Base-by-base conservation (phyloP, 2,888 invertebrate genomes). In the Chaitophorus viminalis region DNA sequence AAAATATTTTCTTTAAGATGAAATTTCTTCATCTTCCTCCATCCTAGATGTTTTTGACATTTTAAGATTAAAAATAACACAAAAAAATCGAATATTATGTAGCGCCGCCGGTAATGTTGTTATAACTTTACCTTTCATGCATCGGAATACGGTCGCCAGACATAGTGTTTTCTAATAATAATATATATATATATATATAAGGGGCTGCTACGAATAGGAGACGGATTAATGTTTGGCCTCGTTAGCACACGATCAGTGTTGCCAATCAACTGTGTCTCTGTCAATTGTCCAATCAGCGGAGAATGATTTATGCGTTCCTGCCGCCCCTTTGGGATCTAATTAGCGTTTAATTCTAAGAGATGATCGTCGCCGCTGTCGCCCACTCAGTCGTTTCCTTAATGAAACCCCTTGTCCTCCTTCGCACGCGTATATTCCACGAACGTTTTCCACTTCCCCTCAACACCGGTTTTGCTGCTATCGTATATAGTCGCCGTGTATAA, bases 291-390 rank as follows among this genome's bases (percentile, higher is more conserved):
- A 87, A 87, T 87, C 87, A 87, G 74, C 60, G 3, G 65, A 60
- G 87, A 87, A 74, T 87, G 87, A 87, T 87, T 87, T 87, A 87
- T 87, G 87, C 87, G 74, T 31, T 72, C 72, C 81, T 74, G 74
- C 79, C 87, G 86, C 86, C 86, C 85, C 86, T 86, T 79, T 74
- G 87, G 87, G 87, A 87, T 87, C 87, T 87, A 87, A 87, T 87
- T 87, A 87, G 87, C 39, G 87, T 87, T 87, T 87, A 87, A 87
- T 79, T 87, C 81, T 72, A 39, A 79, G 86, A 86, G 78, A 86
- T 72, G 79, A 87, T 87, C 74, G 68, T 78, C 84, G 25, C n/a
- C 84, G 25, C n/a, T 65, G 68, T 85, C 78, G 74, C 72, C 87
- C 87, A 87, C 87, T 87, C 87, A 65, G 60, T 65, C 79, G 79